These are phyloP conservation scores for Hybognathus amarus DNA, from an alignment of 2,797 vertebrate genomes.

Conservation along the genomic window DNA sequence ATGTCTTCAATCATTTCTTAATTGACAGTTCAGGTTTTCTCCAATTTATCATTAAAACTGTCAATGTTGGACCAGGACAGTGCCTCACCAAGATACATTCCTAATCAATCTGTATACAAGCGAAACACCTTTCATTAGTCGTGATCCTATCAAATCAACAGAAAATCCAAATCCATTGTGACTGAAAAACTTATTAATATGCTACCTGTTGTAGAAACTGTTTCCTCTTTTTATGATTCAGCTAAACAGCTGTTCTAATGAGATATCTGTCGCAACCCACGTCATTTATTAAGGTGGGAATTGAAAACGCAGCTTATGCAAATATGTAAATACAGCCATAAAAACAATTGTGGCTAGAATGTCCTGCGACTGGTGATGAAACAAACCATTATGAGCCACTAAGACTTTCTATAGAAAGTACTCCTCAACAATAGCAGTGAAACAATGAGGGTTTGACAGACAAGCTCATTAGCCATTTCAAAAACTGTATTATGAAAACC, in stretches of 20 bases:
- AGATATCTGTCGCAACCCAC: constrained; percentile 29
- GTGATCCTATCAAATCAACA: constrained; percentile 10
- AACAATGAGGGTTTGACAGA: constrained; percentile 38
- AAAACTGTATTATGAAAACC: constrained; percentile 4
- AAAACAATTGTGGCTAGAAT: constrained; percentile 12
- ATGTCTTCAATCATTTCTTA: not conserved
- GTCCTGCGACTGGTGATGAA: constrained; percentile 42
- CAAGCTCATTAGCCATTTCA: constrained; percentile 22
- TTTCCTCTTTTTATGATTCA: constrained; percentile 15
- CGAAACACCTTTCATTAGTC: not conserved
- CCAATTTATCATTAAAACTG: not conserved
- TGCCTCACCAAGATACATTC: not conserved
- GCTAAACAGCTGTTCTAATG: constrained; percentile 35
- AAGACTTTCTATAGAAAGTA: not conserved
- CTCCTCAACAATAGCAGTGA: constrained; percentile 20
- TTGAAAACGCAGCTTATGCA: constrained; percentile 34
- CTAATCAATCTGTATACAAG: not conserved
- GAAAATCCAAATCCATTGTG: constrained; percentile 18
- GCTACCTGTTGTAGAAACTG: not conserved
- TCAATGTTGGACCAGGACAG: not conserved
- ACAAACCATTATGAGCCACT: constrained; percentile 21
- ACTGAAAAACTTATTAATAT: constrained; percentile 1
- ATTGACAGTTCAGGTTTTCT: constrained; percentile 6
- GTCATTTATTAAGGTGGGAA: not conserved
- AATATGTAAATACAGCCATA: constrained; percentile 37